Conservation (phyloP, 2,113 vertebrate genomes). For the Andinoacara biseriatus region DNA sequence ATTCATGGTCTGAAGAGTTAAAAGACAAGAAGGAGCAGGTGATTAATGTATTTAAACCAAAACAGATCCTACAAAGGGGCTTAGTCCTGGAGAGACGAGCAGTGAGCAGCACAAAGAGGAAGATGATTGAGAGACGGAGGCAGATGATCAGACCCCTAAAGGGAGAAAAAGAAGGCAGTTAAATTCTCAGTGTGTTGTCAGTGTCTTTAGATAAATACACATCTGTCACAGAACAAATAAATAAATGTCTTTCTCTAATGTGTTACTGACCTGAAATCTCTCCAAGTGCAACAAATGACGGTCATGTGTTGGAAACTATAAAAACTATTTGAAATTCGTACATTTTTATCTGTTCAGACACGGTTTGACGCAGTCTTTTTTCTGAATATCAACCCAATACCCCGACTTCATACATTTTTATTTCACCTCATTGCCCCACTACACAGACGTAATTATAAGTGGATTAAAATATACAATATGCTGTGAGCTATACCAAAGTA, state of each 20-base stretch:
- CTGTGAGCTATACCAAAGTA: neutral
- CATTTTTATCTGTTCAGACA: neutral
- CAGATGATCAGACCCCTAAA: too few relatives aligned
- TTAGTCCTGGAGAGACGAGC: too few relatives aligned
- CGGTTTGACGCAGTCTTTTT: neutral
- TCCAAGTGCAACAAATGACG: neutral
- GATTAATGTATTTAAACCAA: too few relatives aligned
- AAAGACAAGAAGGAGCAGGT: too few relatives aligned
- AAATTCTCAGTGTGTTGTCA: neutral
- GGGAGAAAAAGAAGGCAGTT: neutral
- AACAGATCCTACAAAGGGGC: too few relatives aligned
- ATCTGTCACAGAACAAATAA: too few relatives aligned
- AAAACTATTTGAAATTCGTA: neutral
- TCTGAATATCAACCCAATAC: neutral
- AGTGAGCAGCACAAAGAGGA: too few relatives aligned
- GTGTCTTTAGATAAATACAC: neutral
- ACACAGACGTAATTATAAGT: neutral
- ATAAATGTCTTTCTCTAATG: too few relatives aligned
- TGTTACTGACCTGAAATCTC: too few relatives aligned
- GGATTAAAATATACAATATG: neutral
- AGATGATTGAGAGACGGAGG: too few relatives aligned
- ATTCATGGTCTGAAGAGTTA: neutral
- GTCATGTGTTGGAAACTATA: neutral
- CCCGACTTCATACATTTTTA: neutral
- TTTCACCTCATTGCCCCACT: neutral